phyloP scores from a whole-genome alignment of 1,140 invertebrate genomes.

The Bombus soroeensis region DNA sequence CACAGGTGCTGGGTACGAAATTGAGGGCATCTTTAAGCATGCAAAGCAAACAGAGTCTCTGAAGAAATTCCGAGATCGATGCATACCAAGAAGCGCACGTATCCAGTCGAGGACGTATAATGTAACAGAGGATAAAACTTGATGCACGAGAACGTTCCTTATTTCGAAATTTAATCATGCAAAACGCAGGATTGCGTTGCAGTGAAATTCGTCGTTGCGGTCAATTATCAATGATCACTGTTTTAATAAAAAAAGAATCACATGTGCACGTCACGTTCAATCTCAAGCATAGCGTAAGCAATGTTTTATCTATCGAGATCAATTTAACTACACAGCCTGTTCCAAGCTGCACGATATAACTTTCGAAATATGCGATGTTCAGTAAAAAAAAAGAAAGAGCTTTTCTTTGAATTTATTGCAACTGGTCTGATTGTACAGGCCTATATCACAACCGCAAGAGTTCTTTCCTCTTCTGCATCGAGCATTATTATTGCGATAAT shows the following conservation, averaged over 20 bases:
- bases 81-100: neutral
- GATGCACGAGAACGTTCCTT: conserved; percentile 7
- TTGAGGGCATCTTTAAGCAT: conserved; percentile 25
- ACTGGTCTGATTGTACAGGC: neutral
- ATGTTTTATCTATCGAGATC: neutral
- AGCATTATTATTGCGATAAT: neutral
- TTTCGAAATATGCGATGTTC: conserved; percentile 39
- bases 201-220: neutral
- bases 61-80: neutral
- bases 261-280: conserved; percentile 3
- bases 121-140: neutral
- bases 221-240: conserved; percentile 10
- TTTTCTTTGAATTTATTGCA: conserved; percentile 3
- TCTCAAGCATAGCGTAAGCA: conserved; percentile 4
- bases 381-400: conserved; percentile 6
- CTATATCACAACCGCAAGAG: neutral
- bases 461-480: neutral
- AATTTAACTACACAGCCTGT: neutral
- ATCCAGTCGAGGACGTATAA: neutral
- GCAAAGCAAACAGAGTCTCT: conserved; percentile 13
- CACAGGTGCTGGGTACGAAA: conserved; percentile 39
- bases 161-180: conserved; percentile 33
- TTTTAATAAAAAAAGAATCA: neutral
- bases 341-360: conserved; percentile 27
- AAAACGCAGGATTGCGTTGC: neutral